Base-by-base conservation (phyloP, 2,113 vertebrate genomes). In the Cynopterus brachyotis region DNA sequence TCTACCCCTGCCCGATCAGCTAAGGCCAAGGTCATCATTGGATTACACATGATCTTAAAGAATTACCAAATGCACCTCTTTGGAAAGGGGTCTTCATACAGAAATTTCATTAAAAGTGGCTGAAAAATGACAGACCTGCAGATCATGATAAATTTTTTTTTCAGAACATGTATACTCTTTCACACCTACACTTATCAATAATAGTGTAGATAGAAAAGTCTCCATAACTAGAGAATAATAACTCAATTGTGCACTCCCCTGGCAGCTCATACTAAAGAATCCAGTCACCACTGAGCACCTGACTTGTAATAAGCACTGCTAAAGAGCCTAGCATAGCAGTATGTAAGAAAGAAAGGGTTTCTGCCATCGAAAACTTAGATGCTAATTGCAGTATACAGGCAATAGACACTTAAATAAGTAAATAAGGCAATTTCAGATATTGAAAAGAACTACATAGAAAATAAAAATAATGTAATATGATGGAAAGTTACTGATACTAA, bases 71-170 rank as follows among this genome's bases (percentile, higher is more conserved):
- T 30, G n/a, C 53, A 79, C 40, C 22, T 40, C 62, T 47, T 62
- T 84, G 79, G 60, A 95, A 95, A 69, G 47, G 13, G 64, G 11
- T 59, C 26, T 64, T 73, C 69, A 40, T 60, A 35, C 30, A 75
- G 78, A 94, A 94, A 73, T 89, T 73, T 94, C 84, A 83, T 69
- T 83, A 69, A 83, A 81, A 89, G 28, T 76, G 70, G 6, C n/a
- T 60, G 60, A 45, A 1, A 35, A 60, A 42, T 82, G 50, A 35
- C 30, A 60, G 53, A 70, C 40, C 53, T 83, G 22, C 13, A 53
- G 42, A 81, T 45, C 20, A 62, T 88, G 42, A 64, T 64, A 72
- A 72, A 60, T 10, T 13, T 59, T 55, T 53, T 70, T 72, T 42
- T n/a, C 28, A 53, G 42, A 88, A 88, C 19, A 86, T 13, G 1